phyloP scores from a whole-genome alignment of 2,888 invertebrate species.

The Cylindroiulus punctatus region DNA sequence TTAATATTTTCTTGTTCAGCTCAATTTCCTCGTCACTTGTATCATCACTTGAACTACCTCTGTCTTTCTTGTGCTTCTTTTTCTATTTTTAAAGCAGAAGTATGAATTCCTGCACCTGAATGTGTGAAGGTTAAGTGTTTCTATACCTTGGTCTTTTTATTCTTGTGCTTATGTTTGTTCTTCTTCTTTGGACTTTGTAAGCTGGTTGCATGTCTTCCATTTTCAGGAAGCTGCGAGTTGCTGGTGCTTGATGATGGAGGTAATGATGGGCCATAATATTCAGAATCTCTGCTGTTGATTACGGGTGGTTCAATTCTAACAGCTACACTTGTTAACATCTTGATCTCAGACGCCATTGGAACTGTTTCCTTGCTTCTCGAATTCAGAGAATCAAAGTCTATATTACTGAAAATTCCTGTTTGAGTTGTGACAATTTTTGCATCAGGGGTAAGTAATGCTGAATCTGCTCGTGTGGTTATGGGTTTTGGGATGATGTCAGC shows the following conservation, averaged over 20 bases:
- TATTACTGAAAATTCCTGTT: neutral
- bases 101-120: neutral
- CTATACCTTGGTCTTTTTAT: slow-evolving; percentile 3
- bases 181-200: neutral
- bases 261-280: neutral
- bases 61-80: neutral
- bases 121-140: neutral
- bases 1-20: neutral
- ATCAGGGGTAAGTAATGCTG: neutral
- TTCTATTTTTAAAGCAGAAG: neutral
- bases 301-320: neutral
- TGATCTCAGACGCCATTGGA: neutral
- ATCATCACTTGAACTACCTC: neutral
- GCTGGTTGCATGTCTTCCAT: neutral
- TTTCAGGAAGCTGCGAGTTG: neutral
- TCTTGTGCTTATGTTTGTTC: slow-evolving; percentile 19
- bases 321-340: neutral
- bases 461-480: neutral
- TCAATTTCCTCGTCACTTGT: neutral
- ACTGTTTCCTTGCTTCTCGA: neutral
- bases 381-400: slow-evolving; percentile 1
- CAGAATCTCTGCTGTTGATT: neutral
- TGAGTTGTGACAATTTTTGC: neutral
- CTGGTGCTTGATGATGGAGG: neutral
- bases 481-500: neutral